A percentile compares a stretch with the other conserved stretches of the same genome.
Conservation (phyloP, 2,888 invertebrate genomes). For the Caenorhabditis afra region DNA sequence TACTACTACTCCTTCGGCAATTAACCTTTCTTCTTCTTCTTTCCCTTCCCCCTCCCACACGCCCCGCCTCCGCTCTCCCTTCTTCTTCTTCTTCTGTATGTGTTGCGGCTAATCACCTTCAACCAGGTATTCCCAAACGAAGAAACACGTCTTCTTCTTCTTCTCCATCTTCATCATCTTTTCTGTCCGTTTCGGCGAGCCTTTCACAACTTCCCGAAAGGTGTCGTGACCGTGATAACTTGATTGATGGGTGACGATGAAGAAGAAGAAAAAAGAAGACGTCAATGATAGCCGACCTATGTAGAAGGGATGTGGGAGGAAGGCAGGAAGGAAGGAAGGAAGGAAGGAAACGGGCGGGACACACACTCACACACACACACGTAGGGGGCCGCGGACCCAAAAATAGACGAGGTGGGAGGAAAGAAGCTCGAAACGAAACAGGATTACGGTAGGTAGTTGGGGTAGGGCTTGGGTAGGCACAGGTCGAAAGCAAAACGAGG, state of each 20-base stretch:
- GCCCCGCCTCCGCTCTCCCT: neutral
- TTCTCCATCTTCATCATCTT: neutral
- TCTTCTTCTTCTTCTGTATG: neutral
- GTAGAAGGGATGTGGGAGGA: no score
- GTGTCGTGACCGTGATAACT: no score
- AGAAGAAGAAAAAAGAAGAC: neutral
- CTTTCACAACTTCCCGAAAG: no score
- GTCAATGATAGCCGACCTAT: no score
- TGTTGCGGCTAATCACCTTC: no score
- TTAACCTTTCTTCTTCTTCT: slow-evolving; percentile 3
- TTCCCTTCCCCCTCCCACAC: neutral
- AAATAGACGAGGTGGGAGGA: slow-evolving; percentile 6
- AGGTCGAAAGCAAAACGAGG: slow-evolving; percentile 27
- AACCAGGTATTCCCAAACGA: no score
- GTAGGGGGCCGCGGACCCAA: no score
- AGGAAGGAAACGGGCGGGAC: neutral
- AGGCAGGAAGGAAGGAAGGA: neutral
- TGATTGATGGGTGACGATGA: neutral
- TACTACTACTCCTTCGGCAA: neutral
- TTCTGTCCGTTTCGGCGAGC: no score
- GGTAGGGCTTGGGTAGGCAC: no score
- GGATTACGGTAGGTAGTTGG: slow-evolving; percentile 1
- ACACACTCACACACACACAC: no score
- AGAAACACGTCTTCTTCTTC: neutral
- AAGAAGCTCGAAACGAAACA: slow-evolving; percentile 8